phyloP scores from a whole-genome alignment of 2,888 invertebrate species.

The Cremastinae sp. region DNA sequence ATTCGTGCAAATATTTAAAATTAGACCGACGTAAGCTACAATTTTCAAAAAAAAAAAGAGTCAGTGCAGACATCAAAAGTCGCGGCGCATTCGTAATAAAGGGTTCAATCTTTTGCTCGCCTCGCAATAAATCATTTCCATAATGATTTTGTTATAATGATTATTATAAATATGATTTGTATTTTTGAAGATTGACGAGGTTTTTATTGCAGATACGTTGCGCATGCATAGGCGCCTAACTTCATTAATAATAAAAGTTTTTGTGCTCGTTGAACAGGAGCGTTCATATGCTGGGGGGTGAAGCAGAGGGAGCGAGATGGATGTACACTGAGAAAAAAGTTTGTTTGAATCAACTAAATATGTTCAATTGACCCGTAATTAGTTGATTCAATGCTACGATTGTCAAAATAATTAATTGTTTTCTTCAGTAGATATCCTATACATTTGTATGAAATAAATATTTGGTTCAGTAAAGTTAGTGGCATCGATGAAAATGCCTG shows the following conservation, averaged over 20 bases:
- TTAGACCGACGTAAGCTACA: not conserved
- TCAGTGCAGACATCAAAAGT: too few relatives aligned
- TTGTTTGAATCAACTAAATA: too few relatives aligned
- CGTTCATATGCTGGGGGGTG: not conserved
- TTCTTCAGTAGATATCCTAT: too few relatives aligned
- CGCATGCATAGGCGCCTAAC: slow-evolving; percentile 5
- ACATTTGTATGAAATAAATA: too few relatives aligned
- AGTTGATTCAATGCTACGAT: too few relatives aligned
- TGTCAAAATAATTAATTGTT: too few relatives aligned
- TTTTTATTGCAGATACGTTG: not conserved
- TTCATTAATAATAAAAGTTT: slow-evolving; percentile 50
- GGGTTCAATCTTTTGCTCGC: not conserved
- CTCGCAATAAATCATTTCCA: not conserved
- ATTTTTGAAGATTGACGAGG: not conserved
- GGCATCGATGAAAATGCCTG: too few relatives aligned
- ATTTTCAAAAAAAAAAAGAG: not conserved
- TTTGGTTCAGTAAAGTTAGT: too few relatives aligned
- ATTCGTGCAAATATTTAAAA: not conserved
- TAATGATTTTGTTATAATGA: slow-evolving; percentile 3
- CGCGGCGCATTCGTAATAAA: too few relatives aligned
- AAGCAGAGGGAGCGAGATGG: slow-evolving; percentile 18
- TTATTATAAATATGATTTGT: not conserved
- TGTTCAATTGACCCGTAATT: too few relatives aligned
- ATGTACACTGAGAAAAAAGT: too few relatives aligned
- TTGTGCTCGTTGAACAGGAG: slow-evolving; percentile 11